A percentile compares a stretch with the other conserved stretches of the same genome.
Conservation (phyloP, 2,113 vertebrate species). For the Trogon melanurus region DNA sequence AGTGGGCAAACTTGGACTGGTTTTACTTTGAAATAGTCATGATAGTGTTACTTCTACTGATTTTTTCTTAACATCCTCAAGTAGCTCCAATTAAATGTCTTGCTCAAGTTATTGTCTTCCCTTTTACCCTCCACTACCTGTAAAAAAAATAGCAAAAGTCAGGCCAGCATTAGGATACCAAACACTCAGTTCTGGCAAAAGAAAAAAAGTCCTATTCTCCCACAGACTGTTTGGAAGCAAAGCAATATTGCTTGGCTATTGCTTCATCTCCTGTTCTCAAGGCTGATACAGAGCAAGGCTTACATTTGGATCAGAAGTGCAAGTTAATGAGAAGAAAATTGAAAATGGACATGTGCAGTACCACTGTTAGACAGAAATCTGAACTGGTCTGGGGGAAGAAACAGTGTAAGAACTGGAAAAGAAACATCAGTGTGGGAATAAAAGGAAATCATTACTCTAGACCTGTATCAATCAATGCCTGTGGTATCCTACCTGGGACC, state of each 20-base stretch:
- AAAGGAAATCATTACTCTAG: neutral
- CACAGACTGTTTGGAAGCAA: neutral
- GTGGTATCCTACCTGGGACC: neutral
- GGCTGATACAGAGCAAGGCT: neutral
- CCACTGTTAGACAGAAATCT: neutral
- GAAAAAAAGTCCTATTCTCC: neutral
- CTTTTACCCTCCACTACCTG: neutral
- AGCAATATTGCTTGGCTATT: neutral
- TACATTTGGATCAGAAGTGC: neutral
- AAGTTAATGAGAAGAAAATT: neutral
- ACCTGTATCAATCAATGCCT: neutral
- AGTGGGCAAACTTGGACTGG: neutral
- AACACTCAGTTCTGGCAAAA: neutral
- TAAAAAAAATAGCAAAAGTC: neutral
- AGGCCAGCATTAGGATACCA: neutral
- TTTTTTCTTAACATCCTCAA: neutral
- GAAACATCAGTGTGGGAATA: neutral
- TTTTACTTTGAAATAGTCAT: neutral
- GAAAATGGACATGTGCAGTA: neutral
- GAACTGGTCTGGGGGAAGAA: neutral
- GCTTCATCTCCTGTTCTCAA: neutral
- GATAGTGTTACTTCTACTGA: neutral
- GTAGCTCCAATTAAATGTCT: neutral
- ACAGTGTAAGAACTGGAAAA: neutral
- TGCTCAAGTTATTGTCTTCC: neutral